Conservation (phyloP, 2,113 vertebrate genomes). For the Gulo gulo region DNA sequence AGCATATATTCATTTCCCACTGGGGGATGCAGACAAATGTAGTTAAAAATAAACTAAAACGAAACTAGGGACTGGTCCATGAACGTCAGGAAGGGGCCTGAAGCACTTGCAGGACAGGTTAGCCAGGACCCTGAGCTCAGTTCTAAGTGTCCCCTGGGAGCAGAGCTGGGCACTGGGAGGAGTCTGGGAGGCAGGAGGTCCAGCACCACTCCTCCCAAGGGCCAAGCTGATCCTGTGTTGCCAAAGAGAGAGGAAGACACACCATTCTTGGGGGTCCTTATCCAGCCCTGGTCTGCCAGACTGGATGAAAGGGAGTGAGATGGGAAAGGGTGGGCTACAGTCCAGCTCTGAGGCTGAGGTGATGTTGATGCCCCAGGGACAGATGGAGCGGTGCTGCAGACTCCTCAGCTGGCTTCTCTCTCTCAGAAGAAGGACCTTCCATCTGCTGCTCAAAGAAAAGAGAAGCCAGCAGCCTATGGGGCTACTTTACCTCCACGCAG, state of each 20-base stretch:
- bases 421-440: background rate
- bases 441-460: background rate
- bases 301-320: background rate
- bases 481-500: fast-evolving
- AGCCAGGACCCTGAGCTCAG: background rate
- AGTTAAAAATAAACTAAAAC: background rate
- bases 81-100: background rate
- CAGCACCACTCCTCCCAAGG: background rate
- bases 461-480: background rate
- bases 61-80: background rate
- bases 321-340: background rate
- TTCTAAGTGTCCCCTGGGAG: background rate
- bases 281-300: background rate
- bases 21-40: background rate
- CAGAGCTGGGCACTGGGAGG: fast-evolving
- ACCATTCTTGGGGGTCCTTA: background rate
- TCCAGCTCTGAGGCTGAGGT: background rate
- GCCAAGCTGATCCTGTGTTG: background rate
- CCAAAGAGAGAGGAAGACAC: background rate
- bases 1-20: background rate
- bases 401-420: background rate
- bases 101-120: no score
- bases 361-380: background rate
- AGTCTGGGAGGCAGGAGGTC: background rate
- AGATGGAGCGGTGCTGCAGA: background rate